Conservation (phyloP, 37 sponge, comb jelly and placozoan genomes). For the Petrosia ficiformis region DNA sequence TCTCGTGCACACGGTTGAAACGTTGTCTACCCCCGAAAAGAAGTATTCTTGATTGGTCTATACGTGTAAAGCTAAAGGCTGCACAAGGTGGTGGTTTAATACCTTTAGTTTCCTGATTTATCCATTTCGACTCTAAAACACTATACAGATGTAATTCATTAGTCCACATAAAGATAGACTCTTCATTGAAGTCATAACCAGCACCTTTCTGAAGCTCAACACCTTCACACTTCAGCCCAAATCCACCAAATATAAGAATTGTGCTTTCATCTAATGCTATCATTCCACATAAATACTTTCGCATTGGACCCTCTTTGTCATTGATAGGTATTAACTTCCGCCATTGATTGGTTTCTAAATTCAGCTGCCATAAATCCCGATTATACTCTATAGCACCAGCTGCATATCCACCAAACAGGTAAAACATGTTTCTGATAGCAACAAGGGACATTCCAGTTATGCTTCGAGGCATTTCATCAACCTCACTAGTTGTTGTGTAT, state of each 20-base stretch:
- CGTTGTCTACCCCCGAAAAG: conserved; percentile 71
- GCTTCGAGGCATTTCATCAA: background rate
- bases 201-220: background rate
- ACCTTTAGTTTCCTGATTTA: conserved; percentile 37
- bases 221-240: background rate
- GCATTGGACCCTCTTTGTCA: conserved; percentile 26
- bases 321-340: conserved; percentile 3
- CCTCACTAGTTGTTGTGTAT: background rate
- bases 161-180: conserved; percentile 43
- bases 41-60: conserved; percentile 29
- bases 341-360: conserved; percentile 27
- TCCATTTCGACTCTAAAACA: conserved; percentile 32
- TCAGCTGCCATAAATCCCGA: conserved; percentile 20
- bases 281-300: conserved; percentile 55
- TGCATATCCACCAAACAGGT: conserved; percentile 51
- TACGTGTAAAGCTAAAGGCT: conserved; percentile 57
- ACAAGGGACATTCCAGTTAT: background rate
- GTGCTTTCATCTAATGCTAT: conserved; percentile 48
- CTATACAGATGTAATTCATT: conserved; percentile 68
- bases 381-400: background rate
- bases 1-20: conserved; percentile 40
- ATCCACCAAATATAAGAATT: conserved; percentile 7
- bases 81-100: conserved; percentile 69
- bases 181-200: conserved; percentile 14
- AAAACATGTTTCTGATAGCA: background rate